Base-by-base conservation (phyloP, 2,888 invertebrate genomes). In the Aromia moschata region DNA sequence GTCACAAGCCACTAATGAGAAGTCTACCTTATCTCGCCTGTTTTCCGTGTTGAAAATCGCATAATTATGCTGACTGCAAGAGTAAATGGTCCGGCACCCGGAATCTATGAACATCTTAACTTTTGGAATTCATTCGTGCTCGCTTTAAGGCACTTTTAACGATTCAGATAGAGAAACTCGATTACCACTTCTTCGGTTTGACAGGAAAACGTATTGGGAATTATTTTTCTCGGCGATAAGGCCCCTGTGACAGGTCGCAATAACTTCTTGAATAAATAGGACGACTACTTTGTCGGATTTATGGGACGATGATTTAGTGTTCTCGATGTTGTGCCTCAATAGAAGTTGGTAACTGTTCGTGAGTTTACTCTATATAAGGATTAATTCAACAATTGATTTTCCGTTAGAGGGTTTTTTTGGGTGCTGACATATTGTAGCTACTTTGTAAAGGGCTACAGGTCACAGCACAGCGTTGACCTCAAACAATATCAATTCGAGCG, bases 221-320 rank as follows among this genome's bases (percentile, higher is more conserved):
- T 16, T 15, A 40, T 40, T 15, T 40, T 9, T 16, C 40, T 10
- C 10, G 4, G 2, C 5, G 40, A 40, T 40, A 40, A 16, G 9
- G 3, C 9, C 16, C 7, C 33, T 11, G 25, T 11, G 33, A 11
- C 33, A 17, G 40, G 4, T 15, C 10, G 9, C 40, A 40, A 40
- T 40, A 16, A 16, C 15, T 40, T 16, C 16, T 40, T 16, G 16
- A 40, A 40, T 40, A 40, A 16, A 40, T 40, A 40, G 40, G 40
- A 10, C 40, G 16, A 40, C 15, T 40, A 40, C 40, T 40, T 16
- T 33, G 33, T 33, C 3, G 33, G 11, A 33, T 33, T 38, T 40
- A 40, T 40, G 1, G 40, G 16, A 2, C 1, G 15, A 16, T 40
- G 40, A 40, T 16, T 40, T 40, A 40, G 16, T 40, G 40, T 16